phyloP scores from a whole-genome alignment of 2,113 vertebrate species.

The Typhlomys cinereus region DNA sequence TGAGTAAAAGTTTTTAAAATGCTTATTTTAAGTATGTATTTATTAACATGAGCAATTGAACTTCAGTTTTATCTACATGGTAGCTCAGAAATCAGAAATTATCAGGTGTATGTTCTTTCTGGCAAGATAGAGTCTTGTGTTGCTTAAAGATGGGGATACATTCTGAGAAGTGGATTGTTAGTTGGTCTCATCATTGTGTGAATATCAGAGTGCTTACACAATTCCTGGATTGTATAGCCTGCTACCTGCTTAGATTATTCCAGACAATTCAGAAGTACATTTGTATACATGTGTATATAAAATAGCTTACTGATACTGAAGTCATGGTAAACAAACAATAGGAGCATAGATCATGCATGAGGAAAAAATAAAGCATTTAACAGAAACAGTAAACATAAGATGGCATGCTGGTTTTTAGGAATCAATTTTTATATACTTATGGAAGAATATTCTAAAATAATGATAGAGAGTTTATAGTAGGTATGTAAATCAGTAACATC shows the following conservation, averaged over 20 bases:
- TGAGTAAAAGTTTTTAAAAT: slow-evolving; percentile 1
- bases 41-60: slow-evolving; percentile 28
- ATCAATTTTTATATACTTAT: not conserved
- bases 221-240: not conserved
- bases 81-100: slow-evolving; percentile 17
- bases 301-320: not conserved
- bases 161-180: not conserved
- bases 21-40: slow-evolving; percentile 43
- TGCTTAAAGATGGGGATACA: not conserved
- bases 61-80: not conserved
- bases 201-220: not conserved
- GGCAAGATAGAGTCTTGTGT: not conserved
- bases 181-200: not conserved
- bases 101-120: not conserved
- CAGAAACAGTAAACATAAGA: not conserved
- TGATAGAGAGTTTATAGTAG: not conserved
- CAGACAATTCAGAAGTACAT: not conserved
- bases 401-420: not conserved
- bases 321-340: not conserved
- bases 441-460: not conserved
- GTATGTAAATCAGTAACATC: too few species aligned
- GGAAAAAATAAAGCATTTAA: not conserved
- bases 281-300: not conserved
- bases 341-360: not conserved
- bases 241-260: not conserved